A percentile compares a stretch with the other conserved stretches of the same genome.
Conservation (phyloP, 2,888 invertebrate genomes). For the Nephrocerus scutellatus region DNA sequence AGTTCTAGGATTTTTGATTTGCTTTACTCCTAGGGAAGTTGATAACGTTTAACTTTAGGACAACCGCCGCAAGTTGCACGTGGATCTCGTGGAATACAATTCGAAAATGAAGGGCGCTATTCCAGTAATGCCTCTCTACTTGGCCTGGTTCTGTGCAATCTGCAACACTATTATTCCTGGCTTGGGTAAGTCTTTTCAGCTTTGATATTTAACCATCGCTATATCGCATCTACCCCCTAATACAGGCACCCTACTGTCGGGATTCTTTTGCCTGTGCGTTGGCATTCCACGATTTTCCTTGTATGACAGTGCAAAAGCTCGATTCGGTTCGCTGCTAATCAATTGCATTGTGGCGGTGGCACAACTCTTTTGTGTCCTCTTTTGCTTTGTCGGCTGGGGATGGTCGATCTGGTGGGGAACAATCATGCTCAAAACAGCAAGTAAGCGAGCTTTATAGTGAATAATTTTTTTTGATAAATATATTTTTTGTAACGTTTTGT, state of each 20-base stretch:
- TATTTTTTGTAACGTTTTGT: neutral
- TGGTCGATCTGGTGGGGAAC: conserved; percentile 99
- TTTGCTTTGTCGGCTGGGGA: conserved; percentile 94
- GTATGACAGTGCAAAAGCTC: conserved; percentile 66
- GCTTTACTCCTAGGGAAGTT: conserved; percentile 20
- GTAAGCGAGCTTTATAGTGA: conserved; percentile 53
- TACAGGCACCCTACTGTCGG: conserved; percentile 83
- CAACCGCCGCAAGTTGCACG: conserved; percentile 66
- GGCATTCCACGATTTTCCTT: conserved; percentile 83
- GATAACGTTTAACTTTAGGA: conserved; percentile 51
- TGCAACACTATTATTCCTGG: conserved; percentile 76
- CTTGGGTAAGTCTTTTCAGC: conserved; percentile 52
- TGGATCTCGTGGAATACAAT: conserved; percentile 69
- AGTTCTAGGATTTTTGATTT: neutral
- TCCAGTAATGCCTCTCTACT: conserved; percentile 76
- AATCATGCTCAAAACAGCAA: conserved; percentile 80
- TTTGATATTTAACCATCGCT: too few species aligned
- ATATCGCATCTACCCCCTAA: too few species aligned
- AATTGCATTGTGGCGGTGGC: conserved; percentile 79
- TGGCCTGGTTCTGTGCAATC: conserved; percentile 82
- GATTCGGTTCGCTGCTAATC: conserved; percentile 76
- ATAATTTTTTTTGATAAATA: neutral
- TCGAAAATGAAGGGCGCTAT: conserved; percentile 89
- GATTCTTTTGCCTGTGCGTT: conserved; percentile 78
- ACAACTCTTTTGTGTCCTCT: conserved; percentile 88